Percentiles rank a stretch among this genome's conserved stretches.
phyloP scores from a whole-genome alignment of 30 jellyfish, hydroid and myxozoan genomes.

The Clytia hemisphaerica region DNA sequence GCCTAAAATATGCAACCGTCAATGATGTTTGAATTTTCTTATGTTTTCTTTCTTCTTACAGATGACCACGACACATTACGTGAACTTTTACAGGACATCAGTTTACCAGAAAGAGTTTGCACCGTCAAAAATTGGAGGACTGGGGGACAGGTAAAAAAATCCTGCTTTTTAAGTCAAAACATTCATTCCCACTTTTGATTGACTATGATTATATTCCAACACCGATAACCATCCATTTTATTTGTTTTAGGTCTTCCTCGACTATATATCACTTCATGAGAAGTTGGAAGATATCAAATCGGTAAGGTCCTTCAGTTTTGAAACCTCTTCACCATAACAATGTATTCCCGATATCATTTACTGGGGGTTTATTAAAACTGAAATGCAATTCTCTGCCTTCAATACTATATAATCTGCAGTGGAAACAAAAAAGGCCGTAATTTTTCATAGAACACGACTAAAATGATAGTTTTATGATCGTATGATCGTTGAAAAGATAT shows the following conservation, averaged over 20 bases:
- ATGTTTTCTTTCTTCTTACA: too few relatives aligned
- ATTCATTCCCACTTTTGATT: neutral
- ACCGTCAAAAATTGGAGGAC: slow-evolving; percentile 63
- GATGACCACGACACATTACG: slow-evolving; percentile 51
- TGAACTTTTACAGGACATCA: slow-evolving; percentile 41
- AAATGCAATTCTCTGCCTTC: too few relatives aligned
- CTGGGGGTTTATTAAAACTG: too few relatives aligned
- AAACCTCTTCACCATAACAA: neutral
- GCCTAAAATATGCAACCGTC: too few relatives aligned
- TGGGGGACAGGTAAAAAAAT: slow-evolving; percentile 66
- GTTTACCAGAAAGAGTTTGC: slow-evolving; percentile 65
- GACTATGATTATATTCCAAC: neutral
- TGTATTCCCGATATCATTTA: too few relatives aligned
- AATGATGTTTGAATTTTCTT: too few relatives aligned
- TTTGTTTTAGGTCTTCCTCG: slow-evolving; percentile 67
- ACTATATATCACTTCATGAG: slow-evolving; percentile 59
- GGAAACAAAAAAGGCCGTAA: too few relatives aligned
- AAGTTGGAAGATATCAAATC: slow-evolving; percentile 46
- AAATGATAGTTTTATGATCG: too few relatives aligned
- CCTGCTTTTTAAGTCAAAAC: neutral
- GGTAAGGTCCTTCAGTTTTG: slow-evolving; percentile 36
- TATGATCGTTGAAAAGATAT: too few relatives aligned
- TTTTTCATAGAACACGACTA: too few relatives aligned
- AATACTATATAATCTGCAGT: too few relatives aligned
- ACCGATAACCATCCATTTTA: too few relatives aligned